Evolutionary conservation across 1,140 invertebrate species (phyloP).

Genomic region (Lamellibrachia luymesi): DNA sequence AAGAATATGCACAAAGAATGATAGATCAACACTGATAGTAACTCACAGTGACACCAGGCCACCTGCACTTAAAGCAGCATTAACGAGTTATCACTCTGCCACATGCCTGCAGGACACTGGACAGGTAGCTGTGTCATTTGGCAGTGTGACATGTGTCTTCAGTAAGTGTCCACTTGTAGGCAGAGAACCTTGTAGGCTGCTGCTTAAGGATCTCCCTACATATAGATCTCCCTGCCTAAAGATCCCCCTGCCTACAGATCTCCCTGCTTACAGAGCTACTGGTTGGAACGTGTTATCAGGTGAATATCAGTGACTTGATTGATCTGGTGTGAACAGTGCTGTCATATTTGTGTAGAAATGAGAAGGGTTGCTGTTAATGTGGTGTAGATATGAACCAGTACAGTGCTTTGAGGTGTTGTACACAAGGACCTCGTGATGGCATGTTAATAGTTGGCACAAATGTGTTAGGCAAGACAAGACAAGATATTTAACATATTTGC

Average conservation of each 20-base stretch:
- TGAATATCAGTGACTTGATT: not conserved
- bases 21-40: not conserved
- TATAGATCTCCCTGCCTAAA: too few relatives aligned
- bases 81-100: not conserved
- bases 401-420: not conserved
- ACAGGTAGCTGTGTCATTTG: not conserved
- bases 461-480: not conserved
- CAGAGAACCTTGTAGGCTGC: too few relatives aligned
- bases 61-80: not conserved
- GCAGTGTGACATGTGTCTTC: not conserved
- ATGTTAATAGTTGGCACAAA: not conserved
- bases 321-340: not conserved
- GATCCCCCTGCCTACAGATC: too few relatives aligned
- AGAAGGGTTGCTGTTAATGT: not conserved
- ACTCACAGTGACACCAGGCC: not conserved
- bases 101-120: not conserved
- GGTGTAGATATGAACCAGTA: not conserved
- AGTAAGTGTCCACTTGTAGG: not conserved
- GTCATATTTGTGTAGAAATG: not conserved
- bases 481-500: not conserved
- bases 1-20: not conserved
- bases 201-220: too few relatives aligned
- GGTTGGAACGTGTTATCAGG: not conserved
- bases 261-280: not conserved
- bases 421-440: not conserved